A percentile compares a stretch with the other conserved stretches of the same genome.
Evolutionary conservation across 2,113 vertebrate species (phyloP).

Genomic region (Alethe castanea): DNA sequence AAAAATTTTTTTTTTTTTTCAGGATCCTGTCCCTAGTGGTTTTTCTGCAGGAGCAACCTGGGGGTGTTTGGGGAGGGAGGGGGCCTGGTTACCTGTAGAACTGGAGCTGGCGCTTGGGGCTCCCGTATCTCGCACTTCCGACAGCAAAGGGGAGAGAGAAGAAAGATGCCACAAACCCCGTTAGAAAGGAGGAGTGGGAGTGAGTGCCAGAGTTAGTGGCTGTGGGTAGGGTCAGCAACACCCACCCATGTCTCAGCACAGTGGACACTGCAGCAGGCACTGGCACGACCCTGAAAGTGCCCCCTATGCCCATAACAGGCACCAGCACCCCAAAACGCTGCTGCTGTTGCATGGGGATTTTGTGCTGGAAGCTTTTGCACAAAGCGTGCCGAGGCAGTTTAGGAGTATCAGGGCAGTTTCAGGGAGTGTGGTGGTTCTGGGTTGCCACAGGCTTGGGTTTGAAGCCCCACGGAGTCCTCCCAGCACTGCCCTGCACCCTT

Average conservation of each 20-base stretch:
- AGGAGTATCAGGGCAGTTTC: neutral
- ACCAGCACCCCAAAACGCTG: rapidly evolving
- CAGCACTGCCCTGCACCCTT: neutral
- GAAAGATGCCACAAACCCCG: constrained; percentile 66
- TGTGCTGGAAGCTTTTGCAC: neutral
- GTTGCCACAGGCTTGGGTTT: neutral
- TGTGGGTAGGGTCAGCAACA: rapidly evolving
- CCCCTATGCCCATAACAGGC: neutral
- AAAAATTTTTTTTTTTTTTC: too few relatives aligned
- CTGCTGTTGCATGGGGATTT: neutral
- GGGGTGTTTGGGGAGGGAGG: neutral
- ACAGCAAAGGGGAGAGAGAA: constrained; percentile 72
- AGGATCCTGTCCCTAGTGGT: too few relatives aligned
- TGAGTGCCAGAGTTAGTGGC: neutral
- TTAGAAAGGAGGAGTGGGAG: neutral
- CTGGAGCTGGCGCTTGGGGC: constrained; percentile 99
- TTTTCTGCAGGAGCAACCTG: too few relatives aligned
- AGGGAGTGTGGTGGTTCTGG: neutral
- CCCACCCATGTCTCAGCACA: neutral
- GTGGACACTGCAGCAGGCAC: neutral
- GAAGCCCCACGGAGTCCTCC: neutral
- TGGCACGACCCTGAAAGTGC: neutral
- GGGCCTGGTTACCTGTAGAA: constrained; percentile 93
- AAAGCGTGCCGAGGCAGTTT: rapidly evolving
- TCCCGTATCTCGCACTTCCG: constrained; percentile 97